These are phyloP conservation scores for Drosophila pandora DNA, from an alignment of 1,140 invertebrate genomes.

Conservation along the genomic window DNA sequence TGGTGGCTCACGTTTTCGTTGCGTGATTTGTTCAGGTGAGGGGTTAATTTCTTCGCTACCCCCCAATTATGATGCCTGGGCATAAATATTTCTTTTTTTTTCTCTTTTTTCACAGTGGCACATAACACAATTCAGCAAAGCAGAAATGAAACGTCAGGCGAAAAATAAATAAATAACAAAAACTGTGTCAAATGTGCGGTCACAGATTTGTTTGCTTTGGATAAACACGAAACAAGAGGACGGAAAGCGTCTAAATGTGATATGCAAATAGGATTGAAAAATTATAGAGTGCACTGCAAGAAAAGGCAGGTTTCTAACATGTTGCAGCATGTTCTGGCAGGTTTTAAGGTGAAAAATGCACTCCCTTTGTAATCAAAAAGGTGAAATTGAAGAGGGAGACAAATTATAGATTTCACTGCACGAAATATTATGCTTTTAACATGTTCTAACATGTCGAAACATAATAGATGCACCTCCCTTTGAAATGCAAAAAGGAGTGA, in stretches of 20 bases:
- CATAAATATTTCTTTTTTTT: conserved; percentile 58
- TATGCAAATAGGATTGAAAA: conserved; percentile 35
- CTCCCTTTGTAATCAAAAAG: too few relatives aligned
- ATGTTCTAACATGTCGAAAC: too few relatives aligned
- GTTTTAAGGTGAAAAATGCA: too few relatives aligned
- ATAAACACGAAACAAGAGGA: conserved; percentile 56
- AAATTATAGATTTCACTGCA: too few relatives aligned
- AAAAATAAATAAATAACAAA: conserved; percentile 52
- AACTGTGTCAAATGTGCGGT: conserved; percentile 75
- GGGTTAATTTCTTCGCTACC: conserved; percentile 44
- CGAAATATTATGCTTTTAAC: too few relatives aligned
- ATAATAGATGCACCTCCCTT: too few relatives aligned
- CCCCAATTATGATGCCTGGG: conserved; percentile 47
- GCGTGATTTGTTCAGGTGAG: conserved; percentile 48
- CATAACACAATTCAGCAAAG: conserved; percentile 30
- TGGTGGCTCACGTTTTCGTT: conserved; percentile 40
- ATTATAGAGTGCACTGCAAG: conserved; percentile 20
- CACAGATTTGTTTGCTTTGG: conserved; percentile 67
- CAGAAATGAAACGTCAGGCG: conserved; percentile 30
- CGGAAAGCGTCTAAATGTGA: conserved; percentile 38
- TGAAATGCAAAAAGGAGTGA: too few relatives aligned
- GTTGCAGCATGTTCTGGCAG: too few relatives aligned
- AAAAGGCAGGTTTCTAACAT: background rate
- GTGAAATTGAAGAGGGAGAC: too few relatives aligned
- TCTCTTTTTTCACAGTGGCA: background rate